Percentiles rank a stretch among this genome's conserved stretches.
These are phyloP conservation scores for Eulemur rufifrons DNA, from an alignment of 2,113 vertebrate genomes.

Conservation along the genomic window DNA sequence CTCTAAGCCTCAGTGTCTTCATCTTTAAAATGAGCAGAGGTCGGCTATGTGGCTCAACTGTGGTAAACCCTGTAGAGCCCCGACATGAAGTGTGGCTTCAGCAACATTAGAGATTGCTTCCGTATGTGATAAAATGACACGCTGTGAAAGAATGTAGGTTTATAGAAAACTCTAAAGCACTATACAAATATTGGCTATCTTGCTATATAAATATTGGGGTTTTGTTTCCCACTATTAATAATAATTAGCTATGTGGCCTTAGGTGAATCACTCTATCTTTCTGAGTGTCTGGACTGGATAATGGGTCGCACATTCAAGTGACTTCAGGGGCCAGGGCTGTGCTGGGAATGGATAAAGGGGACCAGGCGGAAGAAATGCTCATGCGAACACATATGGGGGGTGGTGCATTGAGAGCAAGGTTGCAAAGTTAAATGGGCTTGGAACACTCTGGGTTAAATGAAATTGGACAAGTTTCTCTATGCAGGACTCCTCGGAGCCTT, in stretches of 20 bases:
- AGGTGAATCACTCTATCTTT: not conserved
- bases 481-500: not conserved
- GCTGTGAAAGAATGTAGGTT: not conserved
- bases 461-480: not conserved
- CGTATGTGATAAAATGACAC: not conserved
- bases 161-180: not conserved
- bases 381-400: no score
- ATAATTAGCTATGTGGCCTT: not conserved
- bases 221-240: not conserved
- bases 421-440: not conserved
- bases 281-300: not conserved
- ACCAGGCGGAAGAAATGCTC: not conserved
- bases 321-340: not conserved
- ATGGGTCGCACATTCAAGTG: not conserved
- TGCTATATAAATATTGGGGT: not conserved
- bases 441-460: not conserved
- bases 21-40: not conserved
- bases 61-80: not conserved
- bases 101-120: no score
- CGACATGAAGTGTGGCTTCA: not conserved
- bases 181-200: not conserved
- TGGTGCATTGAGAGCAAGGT: not conserved
- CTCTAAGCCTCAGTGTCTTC: not conserved
- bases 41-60: not conserved
- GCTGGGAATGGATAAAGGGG: not conserved